Evolutionary conservation across 2,797 vertebrate species (phyloP), one percentile per base, ranked within the genome.

Genomic region (Gorsachius magnificus): DNA sequence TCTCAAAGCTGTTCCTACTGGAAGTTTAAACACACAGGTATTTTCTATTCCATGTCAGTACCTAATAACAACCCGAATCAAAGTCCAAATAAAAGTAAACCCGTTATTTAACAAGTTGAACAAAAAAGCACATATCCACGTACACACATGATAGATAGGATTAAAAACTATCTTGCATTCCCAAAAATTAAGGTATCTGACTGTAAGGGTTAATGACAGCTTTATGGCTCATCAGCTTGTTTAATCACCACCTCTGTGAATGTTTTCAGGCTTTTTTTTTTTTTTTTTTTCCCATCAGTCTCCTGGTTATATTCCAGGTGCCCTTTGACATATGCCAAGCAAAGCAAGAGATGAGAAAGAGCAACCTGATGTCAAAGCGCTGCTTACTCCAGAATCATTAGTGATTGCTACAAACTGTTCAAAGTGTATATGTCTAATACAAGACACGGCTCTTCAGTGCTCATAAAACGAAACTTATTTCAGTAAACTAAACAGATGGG

Each of bases 341-440:
- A 72, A 85, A 91, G 54, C 50, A 38, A 0, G 0, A 68, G 13
- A 21, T 70, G 15, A 83, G 36, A 66, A 81, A 57, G 22, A 63
- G 4, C 63, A 71, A 9, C 16, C 21, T 38, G 9, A n/a, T 14
- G 13, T 25, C 1, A 0, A 72, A 68, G 36, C 31, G 24, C 24
- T 85, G 28, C 68, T 69, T 35, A 25, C 10, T 54, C 14, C 46
- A 84, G 15, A 77, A 3, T 10, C 11, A 84, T 22, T 14, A 77
- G 29, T 15, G 83, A 46, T 29, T 63, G 25, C 33, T 80, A 57
- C 35, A 36, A 65, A 57, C 29, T 21, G 11, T 66, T 86, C 16
- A 22, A 35, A 71, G 31, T 26, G 12, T 10, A 12, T 21, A 1
- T 20, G 48, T 8, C 17, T 41, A 54, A 53, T 4, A n/a, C 29